A percentile compares a stretch with the other conserved stretches of the same genome.
Evolutionary conservation across 2,888 invertebrate genomes (phyloP).

Genomic region (Trachelus stipa): DNA sequence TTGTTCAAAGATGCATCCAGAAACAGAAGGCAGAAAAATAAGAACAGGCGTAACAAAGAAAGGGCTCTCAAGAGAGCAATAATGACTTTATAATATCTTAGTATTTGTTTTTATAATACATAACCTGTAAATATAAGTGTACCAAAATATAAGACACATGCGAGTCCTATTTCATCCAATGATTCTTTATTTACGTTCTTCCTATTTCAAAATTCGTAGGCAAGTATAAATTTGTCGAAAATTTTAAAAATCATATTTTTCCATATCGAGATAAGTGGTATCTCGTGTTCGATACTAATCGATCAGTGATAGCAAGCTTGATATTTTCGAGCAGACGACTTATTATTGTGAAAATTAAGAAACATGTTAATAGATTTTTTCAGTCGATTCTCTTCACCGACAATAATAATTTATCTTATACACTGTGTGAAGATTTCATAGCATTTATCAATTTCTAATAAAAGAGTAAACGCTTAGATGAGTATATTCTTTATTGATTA

Average conservation of each 20-base stretch:
- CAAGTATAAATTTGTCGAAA: neutral
- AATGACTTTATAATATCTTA: conserved; percentile 62
- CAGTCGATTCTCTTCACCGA: neutral
- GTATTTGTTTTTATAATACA: conserved; percentile 1
- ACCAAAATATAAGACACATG: neutral
- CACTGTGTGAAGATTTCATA: neutral
- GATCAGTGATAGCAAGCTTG: neutral
- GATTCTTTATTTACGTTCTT: neutral
- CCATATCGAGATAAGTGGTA: neutral
- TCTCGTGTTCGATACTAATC: neutral
- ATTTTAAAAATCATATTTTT: neutral
- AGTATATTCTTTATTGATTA: neutral
- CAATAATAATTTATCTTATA: neutral
- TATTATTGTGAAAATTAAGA: neutral
- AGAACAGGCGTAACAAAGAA: conserved; percentile 72
- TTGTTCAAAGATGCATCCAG: conserved; percentile 82
- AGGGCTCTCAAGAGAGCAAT: conserved; percentile 74
- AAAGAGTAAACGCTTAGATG: neutral
- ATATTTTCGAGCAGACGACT: neutral
- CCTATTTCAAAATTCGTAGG: neutral
- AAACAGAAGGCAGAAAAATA: conserved; percentile 74
- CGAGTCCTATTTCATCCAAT: neutral
- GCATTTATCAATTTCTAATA: neutral
- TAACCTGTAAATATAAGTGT: neutral
- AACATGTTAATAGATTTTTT: neutral